Percentiles rank a stretch among this genome's conserved stretches.
These are phyloP conservation scores for Platysteira castanea DNA, from an alignment of 2,113 vertebrate genomes.

Conservation along the genomic window DNA sequence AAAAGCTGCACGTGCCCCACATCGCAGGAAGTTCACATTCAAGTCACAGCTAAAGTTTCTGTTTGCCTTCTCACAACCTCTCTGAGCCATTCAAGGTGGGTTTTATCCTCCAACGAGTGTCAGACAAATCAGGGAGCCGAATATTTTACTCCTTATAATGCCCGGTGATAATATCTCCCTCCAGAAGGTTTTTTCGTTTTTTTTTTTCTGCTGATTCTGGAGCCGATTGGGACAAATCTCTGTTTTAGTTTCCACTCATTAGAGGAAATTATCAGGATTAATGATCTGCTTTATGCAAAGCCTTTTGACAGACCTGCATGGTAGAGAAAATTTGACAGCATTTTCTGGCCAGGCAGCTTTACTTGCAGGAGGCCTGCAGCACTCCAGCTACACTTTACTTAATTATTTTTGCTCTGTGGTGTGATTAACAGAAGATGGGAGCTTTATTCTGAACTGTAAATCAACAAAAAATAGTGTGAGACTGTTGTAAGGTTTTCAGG, in stretches of 20 bases:
- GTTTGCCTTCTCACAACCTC: not conserved
- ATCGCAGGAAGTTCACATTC: not conserved
- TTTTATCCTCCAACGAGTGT: not conserved
- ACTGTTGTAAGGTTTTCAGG: not conserved
- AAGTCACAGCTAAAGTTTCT: slow-evolving; percentile 1
- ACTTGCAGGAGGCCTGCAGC: slow-evolving; percentile 19
- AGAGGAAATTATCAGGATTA: not conserved
- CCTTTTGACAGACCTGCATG: not conserved
- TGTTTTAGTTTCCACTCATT: not conserved
- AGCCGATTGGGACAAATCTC: not conserved
- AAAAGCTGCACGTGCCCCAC: not conserved
- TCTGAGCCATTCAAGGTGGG: not conserved
- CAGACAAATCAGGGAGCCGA: not conserved
- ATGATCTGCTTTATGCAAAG: not conserved
- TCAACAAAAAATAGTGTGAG: not conserved
- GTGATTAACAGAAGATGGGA: not conserved
- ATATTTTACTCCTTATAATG: not conserved
- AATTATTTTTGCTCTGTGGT: not conserved
- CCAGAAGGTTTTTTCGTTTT: not conserved
- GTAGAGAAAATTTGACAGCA: not conserved
- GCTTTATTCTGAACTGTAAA: not conserved
- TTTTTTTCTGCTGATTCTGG: not conserved
- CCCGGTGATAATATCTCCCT: accelerated
- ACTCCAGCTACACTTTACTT: not conserved
- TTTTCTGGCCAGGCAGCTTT: not conserved